A percentile compares a stretch with the other conserved stretches of the same genome.
phyloP scores from a whole-genome alignment of 2,797 vertebrate species.

The Cheirogaleus major region DNA sequence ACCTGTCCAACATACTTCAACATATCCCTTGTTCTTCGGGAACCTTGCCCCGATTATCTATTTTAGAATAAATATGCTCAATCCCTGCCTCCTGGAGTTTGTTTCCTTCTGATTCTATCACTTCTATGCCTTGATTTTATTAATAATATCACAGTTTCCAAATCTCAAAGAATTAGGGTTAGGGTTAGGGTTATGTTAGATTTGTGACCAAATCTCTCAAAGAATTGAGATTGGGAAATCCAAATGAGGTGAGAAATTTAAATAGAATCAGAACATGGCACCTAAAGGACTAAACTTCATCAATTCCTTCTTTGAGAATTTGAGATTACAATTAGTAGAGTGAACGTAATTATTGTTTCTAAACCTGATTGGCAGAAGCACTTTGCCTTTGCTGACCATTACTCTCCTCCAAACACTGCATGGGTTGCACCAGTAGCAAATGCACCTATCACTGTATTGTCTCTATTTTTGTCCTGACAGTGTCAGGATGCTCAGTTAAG shows the following conservation, averaged over 20 bases:
- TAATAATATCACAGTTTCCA: background rate
- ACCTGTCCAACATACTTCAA: background rate
- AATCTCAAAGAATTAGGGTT: background rate
- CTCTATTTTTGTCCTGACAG: background rate
- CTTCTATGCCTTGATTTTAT: constrained; percentile 1
- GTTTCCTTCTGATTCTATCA: background rate
- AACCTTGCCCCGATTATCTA: background rate
- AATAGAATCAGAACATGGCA: background rate
- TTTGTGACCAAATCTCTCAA: background rate
- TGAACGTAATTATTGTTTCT: constrained; percentile 12
- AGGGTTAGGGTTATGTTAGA: background rate
- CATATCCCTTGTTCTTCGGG: background rate
- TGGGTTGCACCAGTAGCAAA: background rate
- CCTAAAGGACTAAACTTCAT: background rate
- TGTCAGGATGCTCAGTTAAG: constrained; percentile 4
- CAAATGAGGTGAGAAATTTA: background rate
- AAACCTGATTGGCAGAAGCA: background rate
- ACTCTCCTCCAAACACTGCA: background rate
- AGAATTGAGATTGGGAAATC: background rate
- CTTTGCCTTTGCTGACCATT: background rate
- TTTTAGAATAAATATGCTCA: background rate
- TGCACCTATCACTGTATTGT: background rate
- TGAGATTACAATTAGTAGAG: background rate
- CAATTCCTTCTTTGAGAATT: constrained; percentile 34
- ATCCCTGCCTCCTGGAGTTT: background rate